Percentiles rank a stretch among this genome's conserved stretches.
Conservation (phyloP, 2,797 vertebrate genomes). For the Phataginus tricuspis region DNA sequence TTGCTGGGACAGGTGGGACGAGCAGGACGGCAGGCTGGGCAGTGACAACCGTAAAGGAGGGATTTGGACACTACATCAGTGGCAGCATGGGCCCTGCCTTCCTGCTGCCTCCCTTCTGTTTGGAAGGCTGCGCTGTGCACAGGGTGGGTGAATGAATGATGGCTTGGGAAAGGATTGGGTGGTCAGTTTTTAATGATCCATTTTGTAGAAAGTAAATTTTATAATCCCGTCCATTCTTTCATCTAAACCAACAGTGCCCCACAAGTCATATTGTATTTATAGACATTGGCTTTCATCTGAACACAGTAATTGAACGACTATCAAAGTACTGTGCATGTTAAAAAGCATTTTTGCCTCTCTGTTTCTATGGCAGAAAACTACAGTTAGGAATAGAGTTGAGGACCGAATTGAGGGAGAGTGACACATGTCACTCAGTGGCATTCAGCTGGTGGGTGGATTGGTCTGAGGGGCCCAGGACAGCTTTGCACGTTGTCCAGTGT, state of each 20-base stretch:
- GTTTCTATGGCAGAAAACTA: not conserved
- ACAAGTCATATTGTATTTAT: not conserved
- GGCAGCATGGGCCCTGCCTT: not conserved
- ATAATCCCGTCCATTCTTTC: not conserved
- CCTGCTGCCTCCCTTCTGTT: not conserved
- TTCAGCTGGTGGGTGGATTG: not conserved
- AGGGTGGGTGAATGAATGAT: fast-evolving
- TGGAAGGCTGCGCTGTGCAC: fast-evolving
- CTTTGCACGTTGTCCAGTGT: not conserved
- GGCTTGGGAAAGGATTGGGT: not conserved
- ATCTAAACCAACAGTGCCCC: not conserved
- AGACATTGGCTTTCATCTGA: not conserved
- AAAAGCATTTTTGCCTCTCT: no score
- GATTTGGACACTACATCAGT: not conserved
- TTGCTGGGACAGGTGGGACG: not conserved
- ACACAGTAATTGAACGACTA: not conserved
- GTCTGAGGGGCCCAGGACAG: no score
- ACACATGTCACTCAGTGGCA: not conserved
- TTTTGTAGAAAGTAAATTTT: not conserved
- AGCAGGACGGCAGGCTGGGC: not conserved
- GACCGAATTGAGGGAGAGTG: not conserved
- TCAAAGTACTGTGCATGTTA: fast-evolving
- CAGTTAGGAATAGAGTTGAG: not conserved
- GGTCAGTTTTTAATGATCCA: not conserved
- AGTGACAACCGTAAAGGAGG: fast-evolving